Base-by-base conservation (phyloP, 2,888 invertebrate genomes). In the Autographa pulchrina region DNA sequence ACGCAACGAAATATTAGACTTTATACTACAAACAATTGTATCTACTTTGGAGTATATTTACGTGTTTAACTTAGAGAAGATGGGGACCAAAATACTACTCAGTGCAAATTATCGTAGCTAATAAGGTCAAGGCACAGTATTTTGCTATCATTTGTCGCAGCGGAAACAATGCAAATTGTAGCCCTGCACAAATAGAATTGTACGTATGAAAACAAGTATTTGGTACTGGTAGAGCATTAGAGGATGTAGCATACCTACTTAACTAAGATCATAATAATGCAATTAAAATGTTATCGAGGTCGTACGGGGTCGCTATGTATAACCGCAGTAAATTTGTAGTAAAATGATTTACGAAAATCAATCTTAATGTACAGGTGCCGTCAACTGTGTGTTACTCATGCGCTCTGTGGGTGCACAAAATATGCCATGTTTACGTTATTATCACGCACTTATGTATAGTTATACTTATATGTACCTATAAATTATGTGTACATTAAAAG, bases 101-200 rank as follows among this genome's bases (percentile, higher is more conserved):
- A 67, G 62, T 11, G 58, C 59, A 70, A 78, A 64, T 70, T 35
- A 58, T 43, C 11, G n/a, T 65, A 59, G 58, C 62, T 70, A 80
- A 79, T 79, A 74, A 79, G 81, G 82, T 77, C 82, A 81, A 79
- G 74, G 79, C 63, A 60, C 63, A 35, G 61, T 60, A 25, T 35
- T 56, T 52, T 65, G 70, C 79, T 69, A 79, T 67, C 62, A 70
- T 71, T 62, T 70, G 67, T 61, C 35, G 35, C 65, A 65, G 72
- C 72, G 77, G 82, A 84, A 74, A 79, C 66, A 70, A 73, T 68
- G 71, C 66, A 69, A 68, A 72, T 60, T 73, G 70, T 75, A 75
- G 69, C 74, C 69, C 18, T 63, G 68, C 35, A 62, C 67, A 52
- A 54, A 70, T 32, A 62, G 38, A 70, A 52, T 38, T 25, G 56